A percentile compares a stretch with the other conserved stretches of the same genome.
phyloP scores from a whole-genome alignment of 1,140 invertebrate genomes.

The Brachionus plicatilis region DNA sequence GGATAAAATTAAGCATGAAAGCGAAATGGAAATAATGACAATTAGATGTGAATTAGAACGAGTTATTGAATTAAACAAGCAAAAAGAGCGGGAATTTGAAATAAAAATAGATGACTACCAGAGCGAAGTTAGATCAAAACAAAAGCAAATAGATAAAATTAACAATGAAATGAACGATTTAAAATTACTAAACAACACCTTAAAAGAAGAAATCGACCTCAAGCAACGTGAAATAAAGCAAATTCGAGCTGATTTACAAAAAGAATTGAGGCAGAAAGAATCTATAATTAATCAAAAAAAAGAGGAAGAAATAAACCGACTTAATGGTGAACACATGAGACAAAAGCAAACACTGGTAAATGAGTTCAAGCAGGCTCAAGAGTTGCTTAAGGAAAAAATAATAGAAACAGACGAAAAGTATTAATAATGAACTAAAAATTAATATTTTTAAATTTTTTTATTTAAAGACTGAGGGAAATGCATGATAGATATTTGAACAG shows the following conservation, averaged over 20 bases:
- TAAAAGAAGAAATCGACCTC: constrained; percentile 34
- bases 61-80: constrained; percentile 52
- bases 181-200: constrained; percentile 29
- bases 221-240: constrained; percentile 47
- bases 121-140: constrained; percentile 47
- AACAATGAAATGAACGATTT: constrained; percentile 49
- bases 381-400: constrained; percentile 54
- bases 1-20: constrained; percentile 44
- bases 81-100: constrained; percentile 52
- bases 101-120: constrained; percentile 49
- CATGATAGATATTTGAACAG: constrained; percentile 52
- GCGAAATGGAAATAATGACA: constrained; percentile 46
- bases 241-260: constrained; percentile 48
- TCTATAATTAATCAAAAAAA: constrained; percentile 45
- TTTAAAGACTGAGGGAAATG: constrained; percentile 49
- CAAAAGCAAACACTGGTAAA: constrained; percentile 49
- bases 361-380: constrained; percentile 53
- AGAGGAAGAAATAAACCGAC: constrained; percentile 45
- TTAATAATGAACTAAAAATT: constrained; percentile 32
- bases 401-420: constrained; percentile 50
- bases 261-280: constrained; percentile 45
- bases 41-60: constrained; percentile 52
- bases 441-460: background rate
- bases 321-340: constrained; percentile 47
- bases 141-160: constrained; percentile 47